These are phyloP conservation scores for Diaperis boleti DNA, from an alignment of 2,888 invertebrate species.

Conservation along the genomic window DNA sequence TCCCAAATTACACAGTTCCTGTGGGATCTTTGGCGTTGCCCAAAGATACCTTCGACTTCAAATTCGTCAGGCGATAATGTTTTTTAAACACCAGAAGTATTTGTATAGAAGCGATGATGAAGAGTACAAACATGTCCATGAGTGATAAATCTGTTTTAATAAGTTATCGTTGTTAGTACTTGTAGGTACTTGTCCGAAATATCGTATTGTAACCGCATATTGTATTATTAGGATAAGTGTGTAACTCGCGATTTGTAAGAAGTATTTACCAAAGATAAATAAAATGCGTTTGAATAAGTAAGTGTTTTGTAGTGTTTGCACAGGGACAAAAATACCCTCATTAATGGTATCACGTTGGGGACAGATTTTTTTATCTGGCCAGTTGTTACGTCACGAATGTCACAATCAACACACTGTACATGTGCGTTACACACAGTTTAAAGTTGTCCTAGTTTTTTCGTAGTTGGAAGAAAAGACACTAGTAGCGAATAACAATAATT, in stretches of 20 bases:
- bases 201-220: not conserved
- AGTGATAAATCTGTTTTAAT: slow-evolving; percentile 2
- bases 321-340: too few relatives aligned
- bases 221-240: slow-evolving; percentile 15
- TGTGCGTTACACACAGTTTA: too few relatives aligned
- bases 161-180: not conserved
- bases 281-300: too few relatives aligned
- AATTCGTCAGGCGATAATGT: slow-evolving; percentile 64
- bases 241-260: not conserved
- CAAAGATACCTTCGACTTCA: slow-evolving; percentile 67
- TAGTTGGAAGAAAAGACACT: too few relatives aligned
- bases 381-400: too few relatives aligned
- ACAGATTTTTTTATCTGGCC: too few relatives aligned
- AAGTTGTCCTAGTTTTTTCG: too few relatives aligned
- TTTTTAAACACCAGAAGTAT: slow-evolving; percentile 23
- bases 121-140: slow-evolving; percentile 8
- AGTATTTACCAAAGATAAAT: slow-evolving; percentile 3
- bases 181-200: not conserved
- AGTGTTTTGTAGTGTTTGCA: too few relatives aligned
- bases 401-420: too few relatives aligned
- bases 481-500: too few relatives aligned
- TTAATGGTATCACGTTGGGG: too few relatives aligned
- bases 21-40: slow-evolving; percentile 71
- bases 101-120: not conserved
- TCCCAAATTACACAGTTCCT: slow-evolving; percentile 68